Conservation (phyloP, 92 coral and sea anemone genomes). For the Virgularia gustaviana region DNA sequence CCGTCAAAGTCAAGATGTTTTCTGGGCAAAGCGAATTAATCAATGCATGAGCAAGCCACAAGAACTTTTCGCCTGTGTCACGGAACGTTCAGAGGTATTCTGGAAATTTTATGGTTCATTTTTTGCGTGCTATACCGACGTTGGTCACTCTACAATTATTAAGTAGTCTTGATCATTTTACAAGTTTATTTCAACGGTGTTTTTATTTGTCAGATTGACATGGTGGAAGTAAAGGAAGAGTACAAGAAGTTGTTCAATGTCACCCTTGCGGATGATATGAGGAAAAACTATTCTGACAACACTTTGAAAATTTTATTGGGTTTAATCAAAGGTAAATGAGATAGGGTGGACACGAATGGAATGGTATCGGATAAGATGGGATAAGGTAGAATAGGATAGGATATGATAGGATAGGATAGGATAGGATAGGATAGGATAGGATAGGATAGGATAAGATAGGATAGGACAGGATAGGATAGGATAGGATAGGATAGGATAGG, state of each 20-base stretch:
- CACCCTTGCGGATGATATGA: constrained; percentile 45
- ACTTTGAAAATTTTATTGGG: constrained; percentile 42
- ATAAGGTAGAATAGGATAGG: too few species aligned
- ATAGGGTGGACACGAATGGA: too few species aligned
- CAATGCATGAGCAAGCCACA: constrained; percentile 19
- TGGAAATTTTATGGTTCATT: too few species aligned
- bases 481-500: too few species aligned
- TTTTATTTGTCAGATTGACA: constrained; percentile 21
- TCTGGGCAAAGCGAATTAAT: constrained; percentile 14
- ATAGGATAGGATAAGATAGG: too few species aligned
- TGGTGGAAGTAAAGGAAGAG: constrained; percentile 43
- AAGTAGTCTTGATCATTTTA: too few species aligned
- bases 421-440: too few species aligned
- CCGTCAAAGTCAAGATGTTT: constrained; percentile 4
- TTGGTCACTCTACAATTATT: background rate
- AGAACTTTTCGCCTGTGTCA: constrained; percentile 15
- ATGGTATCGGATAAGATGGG: too few species aligned
- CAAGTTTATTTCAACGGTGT: too few species aligned
- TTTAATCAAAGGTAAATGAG: constrained; percentile 53
- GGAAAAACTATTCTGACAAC: constrained; percentile 54
- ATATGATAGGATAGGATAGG: too few species aligned
- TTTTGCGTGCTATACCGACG: too few species aligned
- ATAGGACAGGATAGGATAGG: too few species aligned
- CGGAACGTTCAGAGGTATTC: constrained; percentile 22
- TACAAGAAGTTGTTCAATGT: constrained; percentile 41